These are phyloP conservation scores for Leptinotarsa haldemani DNA, from an alignment of 2,888 invertebrate species.

Conservation along the genomic window DNA sequence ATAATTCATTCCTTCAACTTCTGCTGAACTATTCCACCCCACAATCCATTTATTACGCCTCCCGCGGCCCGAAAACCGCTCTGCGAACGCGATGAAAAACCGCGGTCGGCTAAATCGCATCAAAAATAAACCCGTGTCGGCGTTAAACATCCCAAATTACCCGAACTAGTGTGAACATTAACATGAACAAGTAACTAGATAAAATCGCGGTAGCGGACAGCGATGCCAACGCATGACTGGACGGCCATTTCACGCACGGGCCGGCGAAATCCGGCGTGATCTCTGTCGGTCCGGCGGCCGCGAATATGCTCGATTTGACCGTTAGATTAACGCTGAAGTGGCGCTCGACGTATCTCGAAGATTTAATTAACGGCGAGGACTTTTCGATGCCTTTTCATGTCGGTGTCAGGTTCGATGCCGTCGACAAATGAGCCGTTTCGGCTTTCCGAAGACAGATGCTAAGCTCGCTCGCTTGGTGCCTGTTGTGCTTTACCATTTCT, in stretches of 20 bases:
- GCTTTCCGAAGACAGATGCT: not conserved
- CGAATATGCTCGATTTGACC: constrained; percentile 48
- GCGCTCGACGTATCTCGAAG: constrained; percentile 39
- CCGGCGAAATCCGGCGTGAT: constrained; percentile 46
- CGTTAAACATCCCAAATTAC: constrained; percentile 52
- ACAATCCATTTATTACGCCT: not conserved
- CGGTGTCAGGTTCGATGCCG: constrained; percentile 19
- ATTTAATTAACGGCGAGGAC: constrained; percentile 37
- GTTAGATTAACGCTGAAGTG: constrained; percentile 36
- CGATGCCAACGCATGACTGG: constrained; percentile 54
- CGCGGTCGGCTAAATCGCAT: constrained; percentile 41
- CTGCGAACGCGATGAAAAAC: constrained; percentile 33
- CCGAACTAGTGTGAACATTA: constrained; percentile 55
- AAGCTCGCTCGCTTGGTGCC: not conserved
- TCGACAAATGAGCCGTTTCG: too few relatives aligned
- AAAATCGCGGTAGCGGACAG: constrained; percentile 53
- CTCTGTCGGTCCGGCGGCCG: constrained; percentile 41
- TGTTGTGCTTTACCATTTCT: too few relatives aligned
- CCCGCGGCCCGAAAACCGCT: not conserved
- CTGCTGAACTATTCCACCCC: not conserved
- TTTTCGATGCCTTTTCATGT: constrained; percentile 36
- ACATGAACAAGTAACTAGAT: constrained; percentile 57
- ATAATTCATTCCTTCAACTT: not conserved
- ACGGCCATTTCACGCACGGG: constrained; percentile 54
- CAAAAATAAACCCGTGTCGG: constrained; percentile 49